Evolutionary conservation across 2,113 vertebrate genomes (phyloP).

Genomic region (Saimiri boliviensis): DNA sequence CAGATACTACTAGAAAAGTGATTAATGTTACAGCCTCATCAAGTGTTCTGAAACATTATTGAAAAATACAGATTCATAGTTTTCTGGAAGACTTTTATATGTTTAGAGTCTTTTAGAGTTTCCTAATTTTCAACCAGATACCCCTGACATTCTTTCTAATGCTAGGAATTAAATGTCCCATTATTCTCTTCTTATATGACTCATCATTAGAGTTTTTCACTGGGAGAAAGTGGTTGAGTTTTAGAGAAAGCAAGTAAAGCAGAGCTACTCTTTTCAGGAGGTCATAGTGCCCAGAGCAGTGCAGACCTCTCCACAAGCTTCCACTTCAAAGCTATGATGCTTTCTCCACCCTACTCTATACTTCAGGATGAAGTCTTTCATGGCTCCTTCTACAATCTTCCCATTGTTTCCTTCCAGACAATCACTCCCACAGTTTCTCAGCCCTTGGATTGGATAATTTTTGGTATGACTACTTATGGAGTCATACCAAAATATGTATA

Average conservation of each 20-base stretch:
- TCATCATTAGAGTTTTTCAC: neutral
- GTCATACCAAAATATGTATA: neutral
- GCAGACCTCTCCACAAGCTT: neutral
- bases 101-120: neutral
- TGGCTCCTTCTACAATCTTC: neutral
- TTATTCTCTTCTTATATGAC: neutral
- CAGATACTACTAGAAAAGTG: neutral
- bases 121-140: neutral
- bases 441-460: neutral
- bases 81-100: neutral
- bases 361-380: neutral
- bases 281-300: neutral
- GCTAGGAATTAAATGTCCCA: neutral
- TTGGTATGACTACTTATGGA: no score
- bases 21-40: neutral
- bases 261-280: neutral
- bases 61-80: neutral
- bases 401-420: neutral
- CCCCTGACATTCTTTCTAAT: neutral
- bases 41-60: neutral
- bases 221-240: neutral
- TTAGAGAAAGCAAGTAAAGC: neutral
- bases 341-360: neutral
- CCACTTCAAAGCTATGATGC: fast-evolving
- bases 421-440: neutral